Percentiles rank a stretch among this genome's conserved stretches.
These are phyloP conservation scores for Pasiphila rectangulata DNA, from an alignment of 2,888 invertebrate genomes.

Conservation along the genomic window DNA sequence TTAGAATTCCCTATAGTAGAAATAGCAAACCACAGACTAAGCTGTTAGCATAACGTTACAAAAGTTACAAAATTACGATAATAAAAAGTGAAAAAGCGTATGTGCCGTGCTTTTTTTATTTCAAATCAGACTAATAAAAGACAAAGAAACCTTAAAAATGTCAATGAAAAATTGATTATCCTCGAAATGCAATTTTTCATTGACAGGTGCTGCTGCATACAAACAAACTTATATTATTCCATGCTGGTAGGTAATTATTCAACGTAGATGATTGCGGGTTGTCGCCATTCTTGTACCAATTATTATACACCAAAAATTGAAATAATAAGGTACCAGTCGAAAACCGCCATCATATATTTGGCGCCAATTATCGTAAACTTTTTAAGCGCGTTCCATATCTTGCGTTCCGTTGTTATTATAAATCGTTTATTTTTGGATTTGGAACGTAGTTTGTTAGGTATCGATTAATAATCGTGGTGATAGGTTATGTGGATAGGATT, in stretches of 20 bases:
- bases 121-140: no score
- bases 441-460: conserved; percentile 12
- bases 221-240: no score
- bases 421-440: conserved; percentile 30
- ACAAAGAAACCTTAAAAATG: background rate
- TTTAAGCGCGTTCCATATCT: conserved; percentile 30
- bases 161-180: background rate
- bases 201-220: no score
- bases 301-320: conserved; percentile 22
- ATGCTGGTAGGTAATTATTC: conserved; percentile 20
- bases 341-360: conserved; percentile 20
- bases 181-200: conserved; percentile 15
- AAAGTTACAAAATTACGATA: no score
- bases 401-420: conserved; percentile 26
- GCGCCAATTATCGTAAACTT: conserved; percentile 23
- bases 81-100: no score
- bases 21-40: no score
- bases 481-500: conserved; percentile 16
- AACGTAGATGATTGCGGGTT: conserved; percentile 18
- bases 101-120: no score
- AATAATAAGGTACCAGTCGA: conserved; percentile 21
- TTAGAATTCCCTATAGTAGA: no score
- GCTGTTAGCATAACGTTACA: no score
- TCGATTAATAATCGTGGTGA: conserved; percentile 17
- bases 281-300: conserved; percentile 26